Evolutionary conservation across 64 coral and sea anemone species (phyloP), one percentile per base, ranked within the genome.

Genomic region (Trachythela sp.): DNA sequence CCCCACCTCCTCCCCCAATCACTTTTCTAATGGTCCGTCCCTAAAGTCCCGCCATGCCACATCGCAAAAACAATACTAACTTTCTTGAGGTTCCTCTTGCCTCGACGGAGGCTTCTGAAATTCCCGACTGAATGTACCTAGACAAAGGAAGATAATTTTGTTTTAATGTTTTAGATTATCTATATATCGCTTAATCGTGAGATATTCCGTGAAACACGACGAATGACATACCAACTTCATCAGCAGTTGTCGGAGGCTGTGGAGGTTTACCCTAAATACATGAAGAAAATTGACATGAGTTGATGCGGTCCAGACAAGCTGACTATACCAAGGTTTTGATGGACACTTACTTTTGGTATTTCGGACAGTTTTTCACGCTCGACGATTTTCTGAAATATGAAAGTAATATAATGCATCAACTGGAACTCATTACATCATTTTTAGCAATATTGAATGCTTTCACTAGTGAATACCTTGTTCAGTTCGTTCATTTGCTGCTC

Each of bases 401-500:
- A 13, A 35, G 20, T 18, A 39, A 3, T 39, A 14, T 68, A 22
- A 6, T n/a, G 18, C 5, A n/a, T 4, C 59, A 6, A 6, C 5
- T 7, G 59, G 5, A 68, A n/a, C n/a, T 68, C 2, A 68, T 31
- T 6, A 14, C 20, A 22, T 3, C 18, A 68, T 39, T 17, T 22
- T 36, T 35, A 24, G 68, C 1, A 72, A 72, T 24, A 14, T 31
- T 72, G 29, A 10, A 72, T 37, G 26, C 30, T 36, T 3, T 80
- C 37, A 37, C 2, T n/a, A 22, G 4, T 68, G 52, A 26, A 89
- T 41, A 83, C 84, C 34, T 40, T 33, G 52, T 43, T 89, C 34
- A 97, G 51, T 54, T 88, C 85, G 20, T 84, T 68, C 37, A 97
- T 90, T 88, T 37, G 90, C 7, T 85, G 48, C 8, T 94, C 89